Conservation (phyloP, 2,888 invertebrate species). For the Trichogramma dendrolimi region DNA sequence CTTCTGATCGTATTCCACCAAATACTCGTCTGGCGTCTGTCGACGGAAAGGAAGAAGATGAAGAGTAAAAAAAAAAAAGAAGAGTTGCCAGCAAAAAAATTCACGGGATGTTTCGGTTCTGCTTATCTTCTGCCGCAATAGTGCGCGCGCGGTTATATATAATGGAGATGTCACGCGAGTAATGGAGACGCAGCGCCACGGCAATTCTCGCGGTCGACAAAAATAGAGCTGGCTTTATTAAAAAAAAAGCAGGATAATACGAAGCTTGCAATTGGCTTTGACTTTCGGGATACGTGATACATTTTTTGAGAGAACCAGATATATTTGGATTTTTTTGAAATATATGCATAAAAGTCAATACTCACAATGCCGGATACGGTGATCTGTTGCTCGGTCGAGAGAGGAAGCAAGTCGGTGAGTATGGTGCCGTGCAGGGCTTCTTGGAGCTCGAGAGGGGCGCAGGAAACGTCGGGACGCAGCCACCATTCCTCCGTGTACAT, state of each 20-base stretch:
- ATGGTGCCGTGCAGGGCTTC: slow-evolving; percentile 83
- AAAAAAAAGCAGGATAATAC: not conserved
- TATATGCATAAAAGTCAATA: slow-evolving; percentile 32
- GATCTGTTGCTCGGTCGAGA: slow-evolving; percentile 80
- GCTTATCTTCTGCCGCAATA: not conserved
- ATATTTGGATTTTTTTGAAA: not conserved
- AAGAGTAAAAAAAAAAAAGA: not conserved
- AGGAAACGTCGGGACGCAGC: slow-evolving; percentile 51
- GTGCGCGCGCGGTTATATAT: not conserved
- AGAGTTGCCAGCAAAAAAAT: too few species aligned
- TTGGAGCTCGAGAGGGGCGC: slow-evolving; percentile 59
- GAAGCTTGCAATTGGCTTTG: too few species aligned
- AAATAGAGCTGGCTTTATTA: not conserved
- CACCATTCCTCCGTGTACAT: slow-evolving; percentile 77
- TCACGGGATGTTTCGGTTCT: too few species aligned
- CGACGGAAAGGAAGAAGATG: slow-evolving; percentile 36
- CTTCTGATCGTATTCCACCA: slow-evolving; percentile 76
- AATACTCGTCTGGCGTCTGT: slow-evolving; percentile 86
- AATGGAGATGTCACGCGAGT: slow-evolving; percentile 6
- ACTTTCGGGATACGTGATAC: too few species aligned
- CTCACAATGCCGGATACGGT: slow-evolving; percentile 88
- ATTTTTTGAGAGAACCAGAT: too few species aligned
- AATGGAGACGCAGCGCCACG: not conserved
- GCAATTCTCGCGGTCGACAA: not conserved
- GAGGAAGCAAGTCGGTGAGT: slow-evolving; percentile 79